Evolutionary conservation across 2,113 vertebrate genomes (phyloP).

Genomic region (Lichenostomus cassidix): DNA sequence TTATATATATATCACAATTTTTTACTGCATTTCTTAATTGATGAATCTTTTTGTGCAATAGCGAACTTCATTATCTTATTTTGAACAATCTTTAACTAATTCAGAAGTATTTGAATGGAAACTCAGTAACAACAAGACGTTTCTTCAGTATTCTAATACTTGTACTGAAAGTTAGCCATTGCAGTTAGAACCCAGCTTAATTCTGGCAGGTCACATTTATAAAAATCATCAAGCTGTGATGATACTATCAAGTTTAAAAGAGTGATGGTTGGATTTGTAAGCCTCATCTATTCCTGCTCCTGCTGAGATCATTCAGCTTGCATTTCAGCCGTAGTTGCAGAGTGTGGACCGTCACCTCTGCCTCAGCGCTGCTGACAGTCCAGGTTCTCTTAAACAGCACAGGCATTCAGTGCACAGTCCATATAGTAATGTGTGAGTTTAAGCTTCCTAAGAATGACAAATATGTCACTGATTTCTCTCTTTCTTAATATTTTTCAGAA

Average conservation of each 20-base stretch:
- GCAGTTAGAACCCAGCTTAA: not conserved
- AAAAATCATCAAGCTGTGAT: not conserved
- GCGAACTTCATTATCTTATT: not conserved
- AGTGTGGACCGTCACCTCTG: not conserved
- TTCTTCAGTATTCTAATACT: not conserved
- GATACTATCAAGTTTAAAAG: not conserved
- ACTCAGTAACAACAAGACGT: not conserved
- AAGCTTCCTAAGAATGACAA: not conserved
- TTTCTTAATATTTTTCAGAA: conserved; percentile 78
- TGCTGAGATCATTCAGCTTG: not conserved
- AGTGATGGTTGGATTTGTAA: not conserved
- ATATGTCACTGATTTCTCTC: not conserved
- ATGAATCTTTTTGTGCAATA: not conserved
- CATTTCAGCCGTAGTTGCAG: not conserved
- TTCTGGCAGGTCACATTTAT: not conserved
- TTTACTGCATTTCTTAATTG: not conserved
- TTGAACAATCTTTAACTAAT: not conserved
- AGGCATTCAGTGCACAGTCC: not conserved
- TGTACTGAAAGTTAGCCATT: not conserved
- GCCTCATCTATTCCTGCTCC: not conserved
- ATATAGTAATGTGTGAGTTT: not conserved
- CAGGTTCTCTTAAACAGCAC: not conserved
- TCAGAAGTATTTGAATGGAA: not conserved
- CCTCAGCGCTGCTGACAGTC: not conserved
- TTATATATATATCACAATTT: accelerated